Evolutionary conservation across 1,140 invertebrate genomes (phyloP), one percentile per base, ranked within the genome.

Genomic region (Tetramorium simillimum): DNA sequence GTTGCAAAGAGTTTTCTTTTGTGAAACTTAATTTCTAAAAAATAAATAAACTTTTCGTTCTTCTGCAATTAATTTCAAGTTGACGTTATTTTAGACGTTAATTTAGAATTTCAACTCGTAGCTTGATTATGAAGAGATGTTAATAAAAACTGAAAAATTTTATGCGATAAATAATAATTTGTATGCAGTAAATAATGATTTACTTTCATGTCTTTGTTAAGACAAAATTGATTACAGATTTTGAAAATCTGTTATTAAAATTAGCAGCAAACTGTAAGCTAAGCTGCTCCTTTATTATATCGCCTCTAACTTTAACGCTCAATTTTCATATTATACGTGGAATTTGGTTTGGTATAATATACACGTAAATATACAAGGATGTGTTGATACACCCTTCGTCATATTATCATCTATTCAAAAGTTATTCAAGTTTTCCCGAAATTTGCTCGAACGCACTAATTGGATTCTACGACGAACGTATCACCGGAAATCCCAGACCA

Each of bases 21-120:
- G 24, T 9, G 12, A 53, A 51, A 53, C 9, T 72, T 9, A 33
- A 72, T 72, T 72, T 53, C 2, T 40, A 16, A 53, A 56, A 1
- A 40, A 21, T 73, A 56, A 37, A 73, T 56, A n/a, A 72, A 58
- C 14, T 76, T 1, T 10, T 33, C 0, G 3, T 33, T 40, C 2
- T 56, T 60, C 21, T 43, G 53, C n/a, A 58, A 6, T 58, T 60
- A 43, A 76, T 43, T 40, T 58, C 4, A 43, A 40, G 14, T 73
- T 76, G 28, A 21, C n/a, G 24, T 60, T 75, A 56, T 40, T 73
- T 72, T 40, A n/a, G n/a, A n/a, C n/a, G n/a, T n/a, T n/a, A 21
- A 37, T 24, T 33, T 33, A 24, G 14, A 58, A 76, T 60, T 18
- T 76, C 10, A 76, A 75, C 9, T 43, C 16, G 6, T 43, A 0